These are phyloP conservation scores for Tribolium castaneum DNA, from an alignment of 1,140 invertebrate species.

Conservation along the genomic window DNA sequence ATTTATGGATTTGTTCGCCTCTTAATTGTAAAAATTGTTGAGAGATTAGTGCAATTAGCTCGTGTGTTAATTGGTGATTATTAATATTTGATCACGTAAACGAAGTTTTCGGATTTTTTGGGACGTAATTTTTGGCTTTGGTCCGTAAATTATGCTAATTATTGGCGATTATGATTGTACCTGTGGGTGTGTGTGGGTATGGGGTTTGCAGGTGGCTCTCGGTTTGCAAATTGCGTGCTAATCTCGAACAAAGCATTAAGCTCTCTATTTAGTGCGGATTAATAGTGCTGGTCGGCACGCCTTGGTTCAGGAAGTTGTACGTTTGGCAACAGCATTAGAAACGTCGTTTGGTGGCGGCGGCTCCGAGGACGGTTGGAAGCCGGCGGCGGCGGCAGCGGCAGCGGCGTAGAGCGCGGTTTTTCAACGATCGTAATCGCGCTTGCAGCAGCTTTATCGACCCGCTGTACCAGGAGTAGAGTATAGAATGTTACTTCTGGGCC, in stretches of 20 bases:
- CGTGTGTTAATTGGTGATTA: no score
- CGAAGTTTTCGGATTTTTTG: no score
- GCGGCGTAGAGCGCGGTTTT: conserved; percentile 22
- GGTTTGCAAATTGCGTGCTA: conserved; percentile 43
- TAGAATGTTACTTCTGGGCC: no score
- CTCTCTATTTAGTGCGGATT: conserved; percentile 44
- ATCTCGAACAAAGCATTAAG: conserved; percentile 42
- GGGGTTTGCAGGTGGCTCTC: conserved; percentile 31
- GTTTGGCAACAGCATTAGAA: conserved; percentile 36
- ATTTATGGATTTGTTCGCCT: no score
- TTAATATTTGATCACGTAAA: no score
- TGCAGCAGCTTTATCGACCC: conserved; percentile 40
- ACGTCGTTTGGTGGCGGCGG: conserved; percentile 1
- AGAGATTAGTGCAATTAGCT: no score
- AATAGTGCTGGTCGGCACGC: conserved; percentile 35
- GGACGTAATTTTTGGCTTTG: no score
- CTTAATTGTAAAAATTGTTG: no score
- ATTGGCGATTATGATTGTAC: not conserved
- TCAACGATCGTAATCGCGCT: conserved; percentile 32
- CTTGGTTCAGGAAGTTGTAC: conserved; percentile 37
- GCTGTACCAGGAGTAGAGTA: conserved; percentile 43
- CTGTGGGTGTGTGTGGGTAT: not conserved
- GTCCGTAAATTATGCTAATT: not conserved
- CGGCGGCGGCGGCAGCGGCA: not conserved
- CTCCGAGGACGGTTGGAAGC: not conserved